Percentiles rank a stretch among this genome's conserved stretches.
These are phyloP conservation scores for Andrena minutula DNA, from an alignment of 2,888 invertebrate species.

Conservation along the genomic window DNA sequence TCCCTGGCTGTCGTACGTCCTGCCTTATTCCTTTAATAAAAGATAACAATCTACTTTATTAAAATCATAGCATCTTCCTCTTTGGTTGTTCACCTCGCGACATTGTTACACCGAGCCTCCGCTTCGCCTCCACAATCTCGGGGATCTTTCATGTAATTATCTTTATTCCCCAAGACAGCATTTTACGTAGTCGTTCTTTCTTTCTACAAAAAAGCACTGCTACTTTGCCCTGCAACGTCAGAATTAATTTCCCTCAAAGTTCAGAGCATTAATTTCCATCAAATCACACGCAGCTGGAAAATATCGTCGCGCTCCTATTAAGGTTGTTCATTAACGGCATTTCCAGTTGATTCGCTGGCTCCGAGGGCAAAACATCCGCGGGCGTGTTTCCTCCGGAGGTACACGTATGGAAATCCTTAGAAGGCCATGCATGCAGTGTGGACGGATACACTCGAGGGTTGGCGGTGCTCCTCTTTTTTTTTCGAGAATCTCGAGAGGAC, in stretches of 20 bases:
- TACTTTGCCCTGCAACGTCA: too few relatives aligned
- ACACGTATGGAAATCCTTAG: conserved; percentile 72
- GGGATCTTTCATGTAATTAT: neutral
- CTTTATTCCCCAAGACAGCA: neutral
- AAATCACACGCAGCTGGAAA: neutral
- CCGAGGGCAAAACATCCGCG: conserved; percentile 22
- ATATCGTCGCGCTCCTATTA: neutral
- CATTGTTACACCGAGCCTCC: neutral
- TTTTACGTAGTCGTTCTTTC: neutral
- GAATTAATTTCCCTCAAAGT: too few relatives aligned
- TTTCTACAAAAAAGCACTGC: too few relatives aligned
- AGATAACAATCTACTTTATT: conserved; percentile 17
- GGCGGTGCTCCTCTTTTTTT: conserved; percentile 68
- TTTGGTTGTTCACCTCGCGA: conserved; percentile 24
- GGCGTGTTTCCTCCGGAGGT: conserved; percentile 38
- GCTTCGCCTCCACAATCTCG: neutral
- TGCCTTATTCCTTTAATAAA: conserved; percentile 19
- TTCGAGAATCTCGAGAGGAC: conserved; percentile 69
- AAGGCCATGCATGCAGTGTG: conserved; percentile 69
- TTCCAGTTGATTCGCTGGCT: conserved; percentile 12
- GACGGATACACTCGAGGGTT: conserved; percentile 61
- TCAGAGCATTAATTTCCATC: neutral
- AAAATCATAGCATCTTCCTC: conserved; percentile 7
- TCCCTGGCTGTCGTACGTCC: conserved; percentile 5
- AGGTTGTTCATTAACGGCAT: conserved; percentile 40